These are phyloP conservation scores for Diorhabda carinulata DNA, from an alignment of 1,140 invertebrate species.

Conservation along the genomic window DNA sequence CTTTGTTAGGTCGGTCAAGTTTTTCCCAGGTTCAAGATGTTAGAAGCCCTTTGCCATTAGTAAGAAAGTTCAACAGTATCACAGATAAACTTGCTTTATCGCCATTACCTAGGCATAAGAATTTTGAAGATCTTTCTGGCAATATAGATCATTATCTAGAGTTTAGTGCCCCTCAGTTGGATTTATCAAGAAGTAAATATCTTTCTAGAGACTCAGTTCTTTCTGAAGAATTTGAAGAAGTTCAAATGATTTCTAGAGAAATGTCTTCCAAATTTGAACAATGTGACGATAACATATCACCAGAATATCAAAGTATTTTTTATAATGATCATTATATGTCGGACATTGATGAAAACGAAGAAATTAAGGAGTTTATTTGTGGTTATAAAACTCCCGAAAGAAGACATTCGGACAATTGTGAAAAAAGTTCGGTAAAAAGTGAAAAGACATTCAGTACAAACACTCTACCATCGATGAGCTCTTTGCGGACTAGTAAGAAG, in stretches of 20 bases:
- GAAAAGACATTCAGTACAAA: conserved; percentile 15
- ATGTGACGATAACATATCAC: conserved; percentile 22
- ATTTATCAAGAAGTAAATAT: conserved; percentile 33
- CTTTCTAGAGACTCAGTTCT: conserved; percentile 36
- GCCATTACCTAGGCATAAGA: conserved; percentile 35
- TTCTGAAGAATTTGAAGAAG: conserved; percentile 43
- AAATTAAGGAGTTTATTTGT: conserved; percentile 41
- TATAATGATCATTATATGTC: conserved; percentile 46
- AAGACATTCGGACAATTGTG: conserved; percentile 29
- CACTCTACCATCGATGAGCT: conserved; percentile 27
- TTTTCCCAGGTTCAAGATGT: conserved; percentile 5
- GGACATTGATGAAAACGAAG: conserved; percentile 46
- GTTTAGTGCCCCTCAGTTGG: not conserved
- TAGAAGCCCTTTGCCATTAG: conserved; percentile 12
- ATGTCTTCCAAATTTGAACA: not conserved
- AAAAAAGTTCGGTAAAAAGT: conserved; percentile 6
- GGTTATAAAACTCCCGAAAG: conserved; percentile 36
- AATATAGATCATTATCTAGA: conserved; percentile 18
- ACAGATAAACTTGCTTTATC: conserved; percentile 26
- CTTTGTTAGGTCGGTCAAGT: conserved; percentile 27
- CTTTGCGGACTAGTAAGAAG: conserved; percentile 12
- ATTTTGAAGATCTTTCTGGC: conserved; percentile 30
- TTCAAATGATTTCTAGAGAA: conserved; percentile 33
- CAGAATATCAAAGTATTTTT: conserved; percentile 37
- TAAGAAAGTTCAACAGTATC: not conserved